Base-by-base conservation (phyloP, 2,113 vertebrate species). In the Rutilus rutilus region DNA sequence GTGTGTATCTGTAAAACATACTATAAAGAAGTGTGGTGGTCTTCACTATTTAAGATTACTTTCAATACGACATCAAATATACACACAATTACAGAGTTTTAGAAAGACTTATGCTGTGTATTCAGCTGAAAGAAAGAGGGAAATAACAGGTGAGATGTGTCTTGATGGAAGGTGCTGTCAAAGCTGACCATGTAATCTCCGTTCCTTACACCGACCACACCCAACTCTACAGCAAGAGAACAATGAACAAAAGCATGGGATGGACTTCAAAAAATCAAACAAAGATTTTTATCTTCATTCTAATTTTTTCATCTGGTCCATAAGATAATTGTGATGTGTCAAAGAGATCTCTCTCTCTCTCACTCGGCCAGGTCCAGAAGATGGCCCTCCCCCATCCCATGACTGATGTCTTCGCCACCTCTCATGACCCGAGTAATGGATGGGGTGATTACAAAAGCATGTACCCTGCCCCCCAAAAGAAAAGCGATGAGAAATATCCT, bases 391-490 rank as follows among this genome's bases (percentile, higher is more conserved):
- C 85, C 39, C 69, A 59, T 82, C 71, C 39, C 6, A 15, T 87
- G 87, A 90, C 74, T 42, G 84, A 88, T 90, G 87, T 36, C 60
- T 85, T 75, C 50, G 39, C 67, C 80, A 64, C 65, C 27, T 76
- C 69, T 85, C 64, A 83, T 83, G 80, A 88, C 78, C 85, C 3
- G 36, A 23, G 59, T 84, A 84, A 87, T 80, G 79, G 89, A 88
- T 86, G 87, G 86, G 83, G 81, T 87, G 87, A 88, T 90, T 90
- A 86, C 39, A 33, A 78, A 84, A 36, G 62, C 77, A 71, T 19
- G 54, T 64, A 52, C 73, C 52, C 83, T 21, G 8, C 54, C 50
- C 80, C 59, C 42, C n/a, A n/a, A 15, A 2, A 62, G 23, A 14
- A 67, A 82, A 71, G 19, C 50, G 6, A 76, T 42, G 60, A 71